Base-by-base conservation (phyloP, 2,888 invertebrate genomes). In the Spicauda simplicius region DNA sequence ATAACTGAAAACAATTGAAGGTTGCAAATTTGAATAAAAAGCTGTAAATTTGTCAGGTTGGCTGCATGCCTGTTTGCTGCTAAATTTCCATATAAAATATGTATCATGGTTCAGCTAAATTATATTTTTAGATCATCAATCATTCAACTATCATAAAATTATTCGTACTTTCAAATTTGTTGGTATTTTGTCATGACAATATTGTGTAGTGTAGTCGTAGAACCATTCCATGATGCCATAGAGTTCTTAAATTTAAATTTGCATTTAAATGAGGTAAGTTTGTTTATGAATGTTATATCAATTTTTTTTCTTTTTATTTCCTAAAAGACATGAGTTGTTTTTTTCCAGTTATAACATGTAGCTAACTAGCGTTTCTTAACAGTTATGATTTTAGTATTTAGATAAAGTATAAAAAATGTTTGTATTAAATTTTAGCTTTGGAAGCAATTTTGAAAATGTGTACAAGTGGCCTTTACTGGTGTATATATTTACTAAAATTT, bases 381-480 rank as follows among this genome's bases (percentile, higher is more conserved):
- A 53, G 33, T 53, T 62, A 30, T 14, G n/a, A 41, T 62, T 18
- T 20, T 52, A 19, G 53, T 41, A 14, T 41, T 4, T 54, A 25
- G 3, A 19, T 12, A 55, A 18, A 56, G 33, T 45, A 4, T n/a
- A 25, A 45, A 33, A 61, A 48, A 66, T 58, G 58, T 58, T 64
- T 65, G 53, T 66, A 66, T 19, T 45, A 58, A 65, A 48, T 60
- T 54, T 60, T 54, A 48, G 54, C 62, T 62, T 62, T 62, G 54
- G 54, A 62, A 62, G 65, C 45, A 48, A 60, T 66, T 66, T 66
- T 66, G 25, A 66, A 60, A 66, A 55, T 60, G 65, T 66, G 65
- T 66, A 58, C 64, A 57, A 65, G 69, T 72, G 68, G 69, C 69
- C 69, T 70, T 72, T 68, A 64, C 41, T 67, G 60, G 58, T 70